phyloP scores from a whole-genome alignment of 2,888 invertebrate species.

The Leptarthrus brevirostris region DNA sequence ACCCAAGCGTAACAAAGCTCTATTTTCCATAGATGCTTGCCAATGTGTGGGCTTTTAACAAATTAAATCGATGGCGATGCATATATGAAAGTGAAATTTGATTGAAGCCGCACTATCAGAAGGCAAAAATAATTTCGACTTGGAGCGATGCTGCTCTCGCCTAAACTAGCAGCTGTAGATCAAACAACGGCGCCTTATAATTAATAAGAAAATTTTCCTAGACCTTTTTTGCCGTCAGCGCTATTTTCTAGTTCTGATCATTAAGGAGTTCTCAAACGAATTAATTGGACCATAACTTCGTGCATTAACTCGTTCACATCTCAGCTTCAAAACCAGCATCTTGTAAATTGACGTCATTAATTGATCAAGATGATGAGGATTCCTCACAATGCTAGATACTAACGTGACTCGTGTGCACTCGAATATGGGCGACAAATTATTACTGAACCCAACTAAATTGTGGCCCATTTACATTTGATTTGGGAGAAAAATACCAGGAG shows the following conservation, averaged over 20 bases:
- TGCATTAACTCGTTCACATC: conserved; percentile 47
- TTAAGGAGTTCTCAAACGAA: conserved; percentile 40
- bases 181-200: conserved; percentile 36
- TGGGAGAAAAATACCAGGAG: not conserved
- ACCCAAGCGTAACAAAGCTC: conserved; percentile 37
- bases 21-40: conserved; percentile 51
- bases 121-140: not conserved
- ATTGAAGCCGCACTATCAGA: not conserved
- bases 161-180: not conserved
- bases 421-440: conserved; percentile 45
- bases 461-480: conserved; percentile 46
- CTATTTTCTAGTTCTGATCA: conserved; percentile 17
- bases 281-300: conserved; percentile 47
- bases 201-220: conserved; percentile 10
- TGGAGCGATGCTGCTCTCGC: not conserved
- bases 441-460: conserved; percentile 32
- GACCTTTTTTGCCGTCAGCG: not conserved
- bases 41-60: conserved; percentile 44
- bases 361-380: conserved; percentile 31
- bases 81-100: conserved; percentile 41
- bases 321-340: conserved; percentile 16
- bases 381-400: not conserved
- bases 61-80: conserved; percentile 30
- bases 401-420: not conserved
- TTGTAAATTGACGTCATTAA: conserved; percentile 45